These are phyloP conservation scores for Lasius platythorax DNA, from an alignment of 2,888 invertebrate species.

Conservation along the genomic window DNA sequence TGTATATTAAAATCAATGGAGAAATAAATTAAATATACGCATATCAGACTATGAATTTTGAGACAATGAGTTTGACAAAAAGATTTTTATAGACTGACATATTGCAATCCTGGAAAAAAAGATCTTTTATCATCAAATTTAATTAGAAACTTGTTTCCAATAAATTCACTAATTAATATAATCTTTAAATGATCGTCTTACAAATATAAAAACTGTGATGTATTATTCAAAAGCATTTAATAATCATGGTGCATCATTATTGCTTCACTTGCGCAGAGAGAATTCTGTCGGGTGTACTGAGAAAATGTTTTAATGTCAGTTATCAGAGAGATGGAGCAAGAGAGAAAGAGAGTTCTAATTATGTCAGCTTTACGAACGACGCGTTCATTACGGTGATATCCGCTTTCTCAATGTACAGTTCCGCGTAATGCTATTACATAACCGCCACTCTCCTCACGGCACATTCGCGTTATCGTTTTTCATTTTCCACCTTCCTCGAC, in stretches of 20 bases:
- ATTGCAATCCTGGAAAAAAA: neutral
- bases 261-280: neutral
- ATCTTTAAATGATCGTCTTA: neutral
- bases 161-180: slow-evolving; percentile 9
- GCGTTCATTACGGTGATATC: slow-evolving; percentile 49
- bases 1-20: neutral
- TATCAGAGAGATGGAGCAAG: neutral
- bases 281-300: neutral
- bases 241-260: neutral
- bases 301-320: slow-evolving; percentile 31
- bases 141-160: neutral
- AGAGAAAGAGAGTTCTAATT: slow-evolving; percentile 37
- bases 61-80: neutral
- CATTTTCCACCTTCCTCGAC: slow-evolving; percentile 24
- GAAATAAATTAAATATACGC: neutral
- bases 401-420: slow-evolving; percentile 23
- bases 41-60: neutral
- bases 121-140: neutral
- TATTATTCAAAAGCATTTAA: neutral
- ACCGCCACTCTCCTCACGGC: slow-evolving; percentile 4
- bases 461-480: slow-evolving; percentile 42
- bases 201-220: neutral
- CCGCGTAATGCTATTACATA: slow-evolving; percentile 44
- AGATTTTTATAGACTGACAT: neutral
- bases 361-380: slow-evolving; percentile 37